Conservation (phyloP, 2,797 vertebrate genomes). For the Heterohyrax brucei region DNA sequence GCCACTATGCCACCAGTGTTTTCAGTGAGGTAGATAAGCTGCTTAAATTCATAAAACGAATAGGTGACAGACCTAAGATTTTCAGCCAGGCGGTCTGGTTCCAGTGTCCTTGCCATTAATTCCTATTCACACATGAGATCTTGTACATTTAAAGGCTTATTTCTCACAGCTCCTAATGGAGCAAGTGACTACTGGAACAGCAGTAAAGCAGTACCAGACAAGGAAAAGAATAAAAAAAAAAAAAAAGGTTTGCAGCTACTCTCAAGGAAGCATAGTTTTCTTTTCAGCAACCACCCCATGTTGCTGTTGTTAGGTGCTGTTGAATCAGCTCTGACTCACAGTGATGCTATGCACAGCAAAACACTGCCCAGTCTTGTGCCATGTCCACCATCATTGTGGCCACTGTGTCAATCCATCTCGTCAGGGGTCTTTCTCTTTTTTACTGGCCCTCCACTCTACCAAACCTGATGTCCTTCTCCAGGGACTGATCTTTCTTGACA, state of each 20-base stretch:
- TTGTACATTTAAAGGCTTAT: background rate
- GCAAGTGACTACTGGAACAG: background rate
- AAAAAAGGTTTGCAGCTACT: background rate
- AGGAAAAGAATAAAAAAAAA: no score
- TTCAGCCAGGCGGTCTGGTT: background rate
- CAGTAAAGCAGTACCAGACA: background rate
- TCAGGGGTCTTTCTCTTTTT: no score
- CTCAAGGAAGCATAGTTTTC: background rate
- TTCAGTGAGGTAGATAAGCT: background rate
- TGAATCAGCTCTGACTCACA: no score
- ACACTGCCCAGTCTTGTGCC: no score
- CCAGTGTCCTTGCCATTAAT: background rate
- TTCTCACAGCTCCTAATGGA: background rate
- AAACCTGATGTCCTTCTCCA: no score
- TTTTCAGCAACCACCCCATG: background rate
- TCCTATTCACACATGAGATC: background rate
- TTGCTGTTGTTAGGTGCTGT: no score
- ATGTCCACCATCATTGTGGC: no score
- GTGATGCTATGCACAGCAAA: no score
- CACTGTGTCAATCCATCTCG: no score
- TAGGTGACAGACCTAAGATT: background rate
- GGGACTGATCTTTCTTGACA: no score
- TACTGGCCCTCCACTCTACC: no score
- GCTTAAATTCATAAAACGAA: background rate
- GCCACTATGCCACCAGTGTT: no score